Percentiles rank a stretch among this genome's conserved stretches.
Evolutionary conservation across 2,888 invertebrate species (phyloP).

Genomic region (Synergus laeviventris): DNA sequence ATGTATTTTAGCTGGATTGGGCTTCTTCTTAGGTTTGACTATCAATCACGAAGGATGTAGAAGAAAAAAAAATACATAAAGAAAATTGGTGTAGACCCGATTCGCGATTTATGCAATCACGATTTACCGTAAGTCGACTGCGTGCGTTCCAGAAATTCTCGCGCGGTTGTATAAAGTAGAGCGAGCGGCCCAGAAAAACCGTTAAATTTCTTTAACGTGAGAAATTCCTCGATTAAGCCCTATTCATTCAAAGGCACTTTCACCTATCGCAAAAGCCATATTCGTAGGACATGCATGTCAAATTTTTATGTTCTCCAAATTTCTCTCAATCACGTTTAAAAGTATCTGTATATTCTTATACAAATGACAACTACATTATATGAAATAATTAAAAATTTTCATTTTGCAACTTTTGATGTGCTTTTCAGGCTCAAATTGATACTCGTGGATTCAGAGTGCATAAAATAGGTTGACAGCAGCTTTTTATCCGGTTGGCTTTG

Average conservation of each 20-base stretch:
- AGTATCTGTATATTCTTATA: no score
- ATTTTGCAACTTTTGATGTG: no score
- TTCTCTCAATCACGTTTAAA: slow-evolving; percentile 20
- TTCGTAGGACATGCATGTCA: slow-evolving; percentile 23
- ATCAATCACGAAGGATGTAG: no score
- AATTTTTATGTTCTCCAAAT: slow-evolving; percentile 1
- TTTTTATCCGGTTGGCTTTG: no score
- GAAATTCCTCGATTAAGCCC: slow-evolving; percentile 25
- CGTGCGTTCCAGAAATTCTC: slow-evolving; percentile 50
- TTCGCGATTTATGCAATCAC: slow-evolving; percentile 48
- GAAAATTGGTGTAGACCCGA: slow-evolving; percentile 33
- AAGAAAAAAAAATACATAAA: not conserved
- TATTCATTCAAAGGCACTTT: slow-evolving; percentile 24
- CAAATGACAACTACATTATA: no score
- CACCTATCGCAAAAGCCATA: slow-evolving; percentile 31
- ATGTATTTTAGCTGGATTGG: no score
- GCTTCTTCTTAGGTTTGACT: no score
- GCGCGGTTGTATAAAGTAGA: slow-evolving; percentile 32
- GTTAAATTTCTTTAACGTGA: slow-evolving; percentile 24
- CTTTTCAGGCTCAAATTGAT: not conserved
- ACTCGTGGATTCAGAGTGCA: no score
- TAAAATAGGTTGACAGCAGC: no score
- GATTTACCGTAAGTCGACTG: slow-evolving; percentile 45
- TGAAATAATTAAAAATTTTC: no score
- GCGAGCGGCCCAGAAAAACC: slow-evolving; percentile 14